Evolutionary conservation across 2,113 vertebrate species (phyloP).

Genomic region (Choloepus hoffmanni): DNA sequence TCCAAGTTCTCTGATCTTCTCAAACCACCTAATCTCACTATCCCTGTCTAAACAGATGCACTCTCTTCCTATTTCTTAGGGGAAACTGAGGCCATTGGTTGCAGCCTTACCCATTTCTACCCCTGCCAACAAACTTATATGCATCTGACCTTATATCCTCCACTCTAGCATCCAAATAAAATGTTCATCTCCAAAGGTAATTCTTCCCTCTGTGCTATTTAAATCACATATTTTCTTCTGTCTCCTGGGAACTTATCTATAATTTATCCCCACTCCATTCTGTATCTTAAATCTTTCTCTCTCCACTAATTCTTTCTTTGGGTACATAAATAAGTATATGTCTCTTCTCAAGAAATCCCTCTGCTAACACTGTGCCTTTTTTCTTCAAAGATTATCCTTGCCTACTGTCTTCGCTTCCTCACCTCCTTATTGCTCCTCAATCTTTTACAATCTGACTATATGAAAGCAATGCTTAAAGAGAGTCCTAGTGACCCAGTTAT

Average conservation of each 20-base stretch:
- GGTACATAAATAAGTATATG: neutral
- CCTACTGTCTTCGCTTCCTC: neutral
- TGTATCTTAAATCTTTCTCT: neutral
- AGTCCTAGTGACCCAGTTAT: neutral
- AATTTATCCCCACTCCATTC: neutral
- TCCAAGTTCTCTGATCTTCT: neutral
- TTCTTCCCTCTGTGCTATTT: constrained; percentile 21
- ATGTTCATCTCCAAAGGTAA: neutral
- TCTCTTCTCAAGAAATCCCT: neutral
- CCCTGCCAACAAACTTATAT: neutral
- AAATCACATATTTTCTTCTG: neutral
- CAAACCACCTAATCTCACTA: neutral
- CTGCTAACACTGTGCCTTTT: neutral
- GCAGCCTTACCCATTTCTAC: neutral
- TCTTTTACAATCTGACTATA: neutral
- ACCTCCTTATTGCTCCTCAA: neutral
- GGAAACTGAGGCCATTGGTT: neutral
- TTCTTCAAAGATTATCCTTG: neutral
- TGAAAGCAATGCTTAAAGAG: neutral
- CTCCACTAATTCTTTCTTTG: neutral
- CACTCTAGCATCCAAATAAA: neutral
- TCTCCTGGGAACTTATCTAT: neutral
- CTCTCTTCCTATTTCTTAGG: neutral
- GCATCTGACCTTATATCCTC: neutral
- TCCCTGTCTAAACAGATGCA: neutral